A percentile compares a stretch with the other conserved stretches of the same genome.
These are phyloP conservation scores for Goniozus legneri DNA, from an alignment of 1,140 invertebrate genomes.

Conservation along the genomic window DNA sequence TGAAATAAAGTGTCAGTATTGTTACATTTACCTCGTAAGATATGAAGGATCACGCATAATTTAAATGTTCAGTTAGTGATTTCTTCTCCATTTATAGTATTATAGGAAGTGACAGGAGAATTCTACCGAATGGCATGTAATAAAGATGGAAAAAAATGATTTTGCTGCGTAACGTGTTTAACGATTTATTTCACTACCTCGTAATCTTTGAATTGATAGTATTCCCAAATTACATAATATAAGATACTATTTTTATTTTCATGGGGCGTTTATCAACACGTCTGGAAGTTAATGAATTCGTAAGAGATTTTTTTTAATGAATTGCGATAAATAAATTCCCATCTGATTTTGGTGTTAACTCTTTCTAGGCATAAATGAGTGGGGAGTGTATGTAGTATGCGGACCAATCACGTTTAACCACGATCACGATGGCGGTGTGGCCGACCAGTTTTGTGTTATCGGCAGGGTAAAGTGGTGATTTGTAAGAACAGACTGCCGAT, in stretches of 20 bases:
- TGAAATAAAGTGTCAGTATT: constrained; percentile 33
- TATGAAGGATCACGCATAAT: constrained; percentile 27
- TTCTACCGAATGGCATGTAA: constrained; percentile 36
- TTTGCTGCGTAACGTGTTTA: constrained; percentile 11
- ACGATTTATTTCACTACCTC: not conserved
- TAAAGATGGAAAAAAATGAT: constrained; percentile 29
- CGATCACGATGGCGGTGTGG: constrained; percentile 51
- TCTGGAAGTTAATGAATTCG: too few species aligned
- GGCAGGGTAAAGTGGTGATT: constrained; percentile 34
- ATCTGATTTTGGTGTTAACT: not conserved
- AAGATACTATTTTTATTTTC: too few species aligned
- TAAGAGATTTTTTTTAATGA: too few species aligned
- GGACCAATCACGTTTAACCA: constrained; percentile 48
- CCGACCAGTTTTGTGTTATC: constrained; percentile 40
- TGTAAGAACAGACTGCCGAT: constrained; percentile 24
- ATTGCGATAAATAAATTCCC: not conserved
- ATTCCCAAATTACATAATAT: too few species aligned
- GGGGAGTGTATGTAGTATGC: constrained; percentile 22
- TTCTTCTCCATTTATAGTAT: constrained; percentile 35
- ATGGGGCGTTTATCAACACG: too few species aligned
- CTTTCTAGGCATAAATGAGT: not conserved
- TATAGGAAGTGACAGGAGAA: constrained; percentile 35
- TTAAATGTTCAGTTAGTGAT: constrained; percentile 28
- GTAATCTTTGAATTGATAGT: too few species aligned
- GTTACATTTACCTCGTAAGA: constrained; percentile 32